A percentile compares a stretch with the other conserved stretches of the same genome.
Evolutionary conservation across 2,797 vertebrate species (phyloP).

Genomic region (Echeneis naucrates): DNA sequence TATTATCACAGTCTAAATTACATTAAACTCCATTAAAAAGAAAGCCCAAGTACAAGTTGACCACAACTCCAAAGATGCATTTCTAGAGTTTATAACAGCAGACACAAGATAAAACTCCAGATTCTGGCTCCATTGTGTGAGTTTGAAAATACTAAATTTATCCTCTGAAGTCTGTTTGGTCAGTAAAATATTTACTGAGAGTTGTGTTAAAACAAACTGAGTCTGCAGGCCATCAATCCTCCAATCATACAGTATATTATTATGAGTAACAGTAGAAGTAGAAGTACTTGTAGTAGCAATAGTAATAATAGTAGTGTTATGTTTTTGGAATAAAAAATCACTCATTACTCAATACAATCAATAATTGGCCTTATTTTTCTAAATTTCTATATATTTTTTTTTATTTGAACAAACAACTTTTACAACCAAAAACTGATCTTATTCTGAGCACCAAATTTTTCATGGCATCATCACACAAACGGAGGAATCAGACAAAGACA

Average conservation of each 20-base stretch:
- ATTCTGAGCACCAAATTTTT: not conserved
- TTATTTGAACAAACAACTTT: not conserved
- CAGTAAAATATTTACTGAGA: no score
- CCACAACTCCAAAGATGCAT: not conserved
- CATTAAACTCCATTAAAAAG: no score
- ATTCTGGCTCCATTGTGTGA: not conserved
- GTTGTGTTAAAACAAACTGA: not conserved
- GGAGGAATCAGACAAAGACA: not conserved
- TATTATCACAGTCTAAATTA: no score
- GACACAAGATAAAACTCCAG: no score
- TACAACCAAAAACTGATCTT: not conserved
- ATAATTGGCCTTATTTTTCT: not conserved
- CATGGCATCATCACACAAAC: not conserved
- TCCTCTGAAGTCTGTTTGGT: no score
- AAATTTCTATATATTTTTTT: not conserved
- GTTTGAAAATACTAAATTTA: no score
- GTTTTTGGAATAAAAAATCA: not conserved
- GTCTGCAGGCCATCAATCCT: not conserved
- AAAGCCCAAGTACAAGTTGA: not conserved
- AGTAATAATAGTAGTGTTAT: no score
- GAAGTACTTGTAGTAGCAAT: no score
- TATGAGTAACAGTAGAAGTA: no score
- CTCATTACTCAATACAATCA: not conserved
- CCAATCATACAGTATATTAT: no score
- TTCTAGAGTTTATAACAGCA: not conserved